phyloP scores from a whole-genome alignment of 2,797 vertebrate genomes.

The Sparidentex hasta region DNA sequence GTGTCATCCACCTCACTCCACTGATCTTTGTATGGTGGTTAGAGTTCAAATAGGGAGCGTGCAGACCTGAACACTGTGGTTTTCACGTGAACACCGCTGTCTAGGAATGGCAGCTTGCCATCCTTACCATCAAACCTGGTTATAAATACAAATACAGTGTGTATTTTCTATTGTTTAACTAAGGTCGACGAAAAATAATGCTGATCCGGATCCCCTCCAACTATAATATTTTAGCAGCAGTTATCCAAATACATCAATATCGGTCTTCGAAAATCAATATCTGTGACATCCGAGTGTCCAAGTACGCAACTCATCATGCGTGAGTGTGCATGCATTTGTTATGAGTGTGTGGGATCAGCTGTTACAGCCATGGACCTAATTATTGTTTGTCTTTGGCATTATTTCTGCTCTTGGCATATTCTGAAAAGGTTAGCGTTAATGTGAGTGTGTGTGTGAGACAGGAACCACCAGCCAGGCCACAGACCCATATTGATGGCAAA shows the following conservation, averaged over 20 bases:
- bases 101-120: not conserved
- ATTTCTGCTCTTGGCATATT: not conserved
- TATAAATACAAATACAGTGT: too few species aligned
- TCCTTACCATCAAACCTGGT: not conserved
- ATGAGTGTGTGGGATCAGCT: not conserved
- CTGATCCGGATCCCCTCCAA: too few species aligned
- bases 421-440: not conserved
- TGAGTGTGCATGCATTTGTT: not conserved
- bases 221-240: too few species aligned
- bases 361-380: not conserved
- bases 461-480: constrained; percentile 35
- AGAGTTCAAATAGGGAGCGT: too few species aligned
- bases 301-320: not conserved
- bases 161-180: too few species aligned
- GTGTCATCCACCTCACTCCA: too few species aligned
- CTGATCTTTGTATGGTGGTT: too few species aligned
- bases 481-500: constrained; percentile 17
- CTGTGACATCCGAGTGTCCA: not conserved
- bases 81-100: not conserved
- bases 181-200: too few species aligned
- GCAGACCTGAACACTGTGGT: too few species aligned
- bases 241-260: too few species aligned
- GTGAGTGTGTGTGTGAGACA: not conserved
- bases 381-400: too few species aligned
- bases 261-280: too few species aligned